Base-by-base conservation (phyloP, 1,140 invertebrate species). In the Caerostris darwini region DNA sequence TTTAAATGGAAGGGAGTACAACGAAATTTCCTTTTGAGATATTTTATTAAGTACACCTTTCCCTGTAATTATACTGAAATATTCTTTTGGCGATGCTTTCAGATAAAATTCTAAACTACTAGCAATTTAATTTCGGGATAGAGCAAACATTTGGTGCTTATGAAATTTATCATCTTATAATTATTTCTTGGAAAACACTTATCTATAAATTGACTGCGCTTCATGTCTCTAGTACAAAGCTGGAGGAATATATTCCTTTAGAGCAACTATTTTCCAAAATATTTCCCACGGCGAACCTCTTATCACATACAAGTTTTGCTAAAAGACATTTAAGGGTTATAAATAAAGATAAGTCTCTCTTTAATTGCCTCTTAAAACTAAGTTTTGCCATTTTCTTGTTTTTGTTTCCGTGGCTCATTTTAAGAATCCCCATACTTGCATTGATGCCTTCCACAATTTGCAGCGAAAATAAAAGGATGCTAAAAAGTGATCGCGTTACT, bases 351-450 rank as follows among this genome's bases (percentile, higher is more conserved):
- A 77, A 77, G 34, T 77, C 34, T 50, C 34, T 77, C 53, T 77
- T 77, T 77, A 77, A 77, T 77, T 77, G 71, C 71, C 34, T 77
- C 71, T 77, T 77, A 77, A 77, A 77, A 77, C 71, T 77, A 77
- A 77, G 71, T 77, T 53, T 50, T 77, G 71, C 71, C 34, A 8
- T 77, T 77, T 77, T 53, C 10, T 53, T 34, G 34, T 77, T 77
- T 77, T 77, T 53, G 71, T 14, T 77, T 77, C 14, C 71, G 7
- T 77, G 14, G 12, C 34, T 77, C 34, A 77, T 77, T 77, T 77
- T 77, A 77, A 77, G 19, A 77, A 53, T 71, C 19, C 34, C 19
- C 12, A 50, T 12, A 12, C 10, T 50, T 12, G 34, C 34, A 53
- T 53, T 53, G 71, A 10, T 77, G 71, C 71, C 71, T 77, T 53